Evolutionary conservation across 2,888 invertebrate genomes (phyloP).

Genomic region (Blastobasis adustella): DNA sequence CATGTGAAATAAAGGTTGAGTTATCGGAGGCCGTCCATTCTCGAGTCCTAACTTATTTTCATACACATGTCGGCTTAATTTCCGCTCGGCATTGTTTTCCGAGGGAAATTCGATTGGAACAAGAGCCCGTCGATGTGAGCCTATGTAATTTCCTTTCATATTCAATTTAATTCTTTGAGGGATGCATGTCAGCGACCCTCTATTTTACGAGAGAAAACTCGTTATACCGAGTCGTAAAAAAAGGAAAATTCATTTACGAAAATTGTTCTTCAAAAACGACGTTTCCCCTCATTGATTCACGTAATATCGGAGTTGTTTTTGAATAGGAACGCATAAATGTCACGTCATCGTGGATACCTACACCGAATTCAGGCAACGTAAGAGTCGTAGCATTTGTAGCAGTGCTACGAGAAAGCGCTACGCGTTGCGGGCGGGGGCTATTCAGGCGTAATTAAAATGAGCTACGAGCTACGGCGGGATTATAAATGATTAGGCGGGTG

Average conservation of each 20-base stretch:
- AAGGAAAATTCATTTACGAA: slow-evolving; percentile 39
- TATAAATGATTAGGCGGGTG: slow-evolving; percentile 2
- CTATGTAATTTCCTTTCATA: slow-evolving; percentile 65
- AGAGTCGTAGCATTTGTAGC: background rate
- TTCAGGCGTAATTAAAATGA: slow-evolving; percentile 1
- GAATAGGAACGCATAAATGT: too few species aligned
- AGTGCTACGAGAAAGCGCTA: slow-evolving; percentile 1
- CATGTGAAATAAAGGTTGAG: too few species aligned
- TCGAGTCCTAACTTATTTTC: slow-evolving; percentile 48
- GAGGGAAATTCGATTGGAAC: slow-evolving; percentile 60
- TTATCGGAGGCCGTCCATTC: slow-evolving; percentile 25
- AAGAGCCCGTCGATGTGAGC: slow-evolving; percentile 54
- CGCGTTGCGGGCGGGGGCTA: background rate
- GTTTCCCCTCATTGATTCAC: background rate
- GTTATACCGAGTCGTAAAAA: slow-evolving; percentile 31
- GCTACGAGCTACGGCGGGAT: background rate
- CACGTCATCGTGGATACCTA: too few species aligned
- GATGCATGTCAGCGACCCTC: slow-evolving; percentile 45
- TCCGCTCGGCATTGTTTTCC: slow-evolving; percentile 67
- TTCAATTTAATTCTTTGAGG: slow-evolving; percentile 62
- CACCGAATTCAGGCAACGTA: too few species aligned
- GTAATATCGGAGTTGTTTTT: background rate
- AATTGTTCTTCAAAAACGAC: slow-evolving; percentile 26
- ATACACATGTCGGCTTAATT: slow-evolving; percentile 61
- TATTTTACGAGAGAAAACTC: slow-evolving; percentile 33